Evolutionary conservation across 2,888 invertebrate genomes (phyloP).

Genomic region (Leucoptera coffeella): DNA sequence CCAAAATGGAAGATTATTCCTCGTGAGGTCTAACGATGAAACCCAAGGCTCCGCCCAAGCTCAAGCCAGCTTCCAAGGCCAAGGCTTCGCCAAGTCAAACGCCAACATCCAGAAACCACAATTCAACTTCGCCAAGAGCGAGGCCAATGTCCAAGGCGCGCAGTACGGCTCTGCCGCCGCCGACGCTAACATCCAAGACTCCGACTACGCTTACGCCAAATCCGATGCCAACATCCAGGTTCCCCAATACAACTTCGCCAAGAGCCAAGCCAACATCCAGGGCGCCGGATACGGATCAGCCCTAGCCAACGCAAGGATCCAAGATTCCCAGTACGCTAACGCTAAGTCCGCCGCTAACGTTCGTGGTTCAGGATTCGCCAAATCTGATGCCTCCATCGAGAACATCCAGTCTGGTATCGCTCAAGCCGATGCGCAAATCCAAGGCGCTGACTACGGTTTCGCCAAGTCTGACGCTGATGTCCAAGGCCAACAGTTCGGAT

Average conservation of each 20-base stretch:
- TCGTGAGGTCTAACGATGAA: constrained; percentile 10
- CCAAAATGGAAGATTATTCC: constrained; percentile 5
- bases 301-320: constrained; percentile 11
- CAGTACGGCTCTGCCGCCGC: constrained; percentile 2
- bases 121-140: not conserved
- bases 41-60: constrained; percentile 7
- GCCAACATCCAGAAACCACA: constrained; percentile 8
- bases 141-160: constrained; percentile 1
- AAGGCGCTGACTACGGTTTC: constrained; percentile 8
- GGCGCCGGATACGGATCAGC: constrained; percentile 13
- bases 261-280: constrained; percentile 12
- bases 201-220: constrained; percentile 2
- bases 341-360: constrained; percentile 11
- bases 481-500: constrained; percentile 6
- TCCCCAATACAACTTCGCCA: constrained; percentile 6
- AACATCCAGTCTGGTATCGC: constrained; percentile 1
- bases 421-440: constrained; percentile 1
- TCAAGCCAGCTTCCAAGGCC: constrained; percentile 1
- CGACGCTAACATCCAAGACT: constrained; percentile 2
- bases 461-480: constrained; percentile 13
- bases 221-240: constrained; percentile 3
- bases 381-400: too few relatives aligned
- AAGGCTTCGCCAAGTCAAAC: constrained; percentile 8
- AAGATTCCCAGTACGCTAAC: constrained; percentile 1
- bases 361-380: constrained; percentile 12